Percentiles rank a stretch among this genome's conserved stretches.
Conservation (phyloP, 2,113 vertebrate species). For the Synchiropus splendidus region DNA sequence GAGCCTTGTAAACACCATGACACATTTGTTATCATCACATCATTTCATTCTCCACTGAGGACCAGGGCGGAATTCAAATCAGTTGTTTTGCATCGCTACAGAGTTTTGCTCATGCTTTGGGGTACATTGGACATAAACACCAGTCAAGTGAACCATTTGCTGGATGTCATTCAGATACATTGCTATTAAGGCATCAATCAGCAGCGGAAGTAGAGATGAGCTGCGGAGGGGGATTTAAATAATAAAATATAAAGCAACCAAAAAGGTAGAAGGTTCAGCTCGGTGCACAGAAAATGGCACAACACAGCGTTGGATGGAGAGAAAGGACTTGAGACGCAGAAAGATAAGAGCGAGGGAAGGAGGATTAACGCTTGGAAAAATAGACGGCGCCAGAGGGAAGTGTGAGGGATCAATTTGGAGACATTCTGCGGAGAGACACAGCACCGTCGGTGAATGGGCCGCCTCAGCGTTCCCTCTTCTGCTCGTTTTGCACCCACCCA, state of each 20-base stretch:
- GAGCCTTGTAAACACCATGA: constrained; percentile 49
- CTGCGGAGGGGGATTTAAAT: too few relatives aligned
- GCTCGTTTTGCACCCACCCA: constrained; percentile 46
- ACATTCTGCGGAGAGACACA: constrained; percentile 33
- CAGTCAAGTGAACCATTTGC: too few relatives aligned
- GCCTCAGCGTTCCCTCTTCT: constrained; percentile 15
- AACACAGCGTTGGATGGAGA: constrained; percentile 9
- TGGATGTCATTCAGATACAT: too few relatives aligned
- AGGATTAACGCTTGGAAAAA: constrained; percentile 41
- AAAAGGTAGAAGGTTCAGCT: background rate
- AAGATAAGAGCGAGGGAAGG: constrained; percentile 5
- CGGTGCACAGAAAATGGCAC: constrained; percentile 13
- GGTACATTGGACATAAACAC: constrained; percentile 1
- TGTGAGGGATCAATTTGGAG: constrained; percentile 41
- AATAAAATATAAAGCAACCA: background rate
- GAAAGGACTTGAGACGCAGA: background rate
- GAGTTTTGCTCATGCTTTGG: constrained; percentile 6
- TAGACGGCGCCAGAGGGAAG: constrained; percentile 35
- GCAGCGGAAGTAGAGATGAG: background rate
- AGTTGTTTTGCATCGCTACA: constrained; percentile 10
- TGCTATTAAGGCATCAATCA: too few relatives aligned
- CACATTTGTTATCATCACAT: constrained; percentile 50
- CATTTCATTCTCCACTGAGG: constrained; percentile 20
- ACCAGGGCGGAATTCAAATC: constrained; percentile 32
- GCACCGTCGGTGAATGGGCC: constrained; percentile 27